phyloP scores from a whole-genome alignment of 2,797 vertebrate species.

The Dicrostonyx torquatus region DNA sequence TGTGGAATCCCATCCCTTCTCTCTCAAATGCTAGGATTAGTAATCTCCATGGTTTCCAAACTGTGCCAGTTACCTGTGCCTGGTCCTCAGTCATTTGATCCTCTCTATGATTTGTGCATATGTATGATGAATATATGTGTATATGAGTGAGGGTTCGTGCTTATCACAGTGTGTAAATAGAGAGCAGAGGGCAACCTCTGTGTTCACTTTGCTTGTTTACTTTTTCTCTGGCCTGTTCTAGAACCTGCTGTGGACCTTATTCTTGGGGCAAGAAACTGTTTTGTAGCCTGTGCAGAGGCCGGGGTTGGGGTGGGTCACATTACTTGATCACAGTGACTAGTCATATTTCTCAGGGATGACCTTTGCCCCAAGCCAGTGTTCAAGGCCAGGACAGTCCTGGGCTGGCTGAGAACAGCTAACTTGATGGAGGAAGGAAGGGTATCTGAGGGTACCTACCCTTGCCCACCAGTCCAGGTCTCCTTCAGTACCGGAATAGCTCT shows the following conservation, averaged over 20 bases:
- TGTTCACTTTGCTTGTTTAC: not conserved
- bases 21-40: not conserved
- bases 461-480: accelerated
- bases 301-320: not conserved
- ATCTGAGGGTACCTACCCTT: not conserved
- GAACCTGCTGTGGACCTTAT: not conserved
- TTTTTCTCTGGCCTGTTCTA: not conserved
- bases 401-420: not conserved
- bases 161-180: not conserved
- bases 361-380: not conserved
- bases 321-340: constrained; percentile 31
- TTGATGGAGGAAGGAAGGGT: not conserved
- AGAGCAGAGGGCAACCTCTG: not conserved
- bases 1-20: not conserved
- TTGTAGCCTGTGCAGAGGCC: not conserved
- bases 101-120: not conserved
- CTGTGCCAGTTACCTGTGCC: not conserved
- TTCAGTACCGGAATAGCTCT: accelerated
- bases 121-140: no score
- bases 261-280: not conserved
- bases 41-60: not conserved
- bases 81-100: not conserved
- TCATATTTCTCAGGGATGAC: not conserved
- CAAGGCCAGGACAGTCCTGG: not conserved
- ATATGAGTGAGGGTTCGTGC: not conserved